Conservation (phyloP, 2,113 vertebrate species). For the Hemicordylus capensis region DNA sequence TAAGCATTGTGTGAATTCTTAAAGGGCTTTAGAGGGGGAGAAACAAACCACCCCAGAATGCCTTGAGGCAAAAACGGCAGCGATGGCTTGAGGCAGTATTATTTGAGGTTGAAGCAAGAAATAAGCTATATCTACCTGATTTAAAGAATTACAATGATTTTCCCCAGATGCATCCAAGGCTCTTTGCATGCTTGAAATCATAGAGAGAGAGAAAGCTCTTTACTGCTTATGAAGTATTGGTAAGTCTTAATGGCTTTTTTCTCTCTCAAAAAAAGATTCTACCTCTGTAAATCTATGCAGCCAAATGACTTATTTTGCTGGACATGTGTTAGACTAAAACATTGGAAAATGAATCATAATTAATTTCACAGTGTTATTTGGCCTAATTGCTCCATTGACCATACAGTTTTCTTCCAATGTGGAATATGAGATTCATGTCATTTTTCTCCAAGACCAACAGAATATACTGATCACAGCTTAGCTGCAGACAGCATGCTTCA, state of each 20-base stretch:
- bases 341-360: neutral
- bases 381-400: neutral
- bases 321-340: neutral
- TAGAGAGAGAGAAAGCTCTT: neutral
- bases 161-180: no score
- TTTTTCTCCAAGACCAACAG: neutral
- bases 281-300: slow-evolving; percentile 10
- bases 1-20: neutral
- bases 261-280: neutral
- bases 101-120: no score
- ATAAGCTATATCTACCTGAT: neutral
- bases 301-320: slow-evolving; percentile 16
- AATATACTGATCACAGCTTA: neutral
- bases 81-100: neutral
- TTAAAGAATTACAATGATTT: neutral
- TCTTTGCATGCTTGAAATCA: neutral
- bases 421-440: neutral
- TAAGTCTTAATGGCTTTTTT: neutral
- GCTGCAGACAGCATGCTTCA: neutral
- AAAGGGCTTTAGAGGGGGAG: neutral
- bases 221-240: neutral
- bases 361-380: neutral
- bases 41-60: neutral
- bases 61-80: neutral
- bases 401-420: neutral